Evolutionary conservation across 1,140 invertebrate genomes (phyloP).

Genomic region (Bilobella aurantiaca): DNA sequence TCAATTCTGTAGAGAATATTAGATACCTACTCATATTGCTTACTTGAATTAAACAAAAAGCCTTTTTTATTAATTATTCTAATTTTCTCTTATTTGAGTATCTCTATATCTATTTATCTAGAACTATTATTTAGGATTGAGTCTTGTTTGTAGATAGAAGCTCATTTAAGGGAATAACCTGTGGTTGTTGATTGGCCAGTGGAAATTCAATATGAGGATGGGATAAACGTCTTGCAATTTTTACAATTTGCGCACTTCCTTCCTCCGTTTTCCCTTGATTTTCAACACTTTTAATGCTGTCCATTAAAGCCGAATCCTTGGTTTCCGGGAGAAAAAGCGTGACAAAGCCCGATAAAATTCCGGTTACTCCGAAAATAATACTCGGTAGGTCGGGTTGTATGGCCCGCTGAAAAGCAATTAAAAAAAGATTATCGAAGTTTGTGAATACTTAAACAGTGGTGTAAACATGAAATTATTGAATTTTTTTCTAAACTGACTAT

Average conservation of each 20-base stretch:
- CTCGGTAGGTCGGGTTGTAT: slow-evolving; percentile 12
- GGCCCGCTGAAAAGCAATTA: slow-evolving; percentile 9
- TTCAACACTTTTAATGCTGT: slow-evolving; percentile 6
- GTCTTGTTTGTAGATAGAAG: too few relatives aligned
- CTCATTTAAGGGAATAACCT: too few relatives aligned
- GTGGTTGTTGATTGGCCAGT: too few relatives aligned
- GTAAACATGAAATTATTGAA: background rate
- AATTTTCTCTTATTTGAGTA: too few relatives aligned
- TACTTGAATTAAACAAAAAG: too few relatives aligned
- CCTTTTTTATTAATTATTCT: too few relatives aligned
- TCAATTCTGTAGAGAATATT: too few relatives aligned
- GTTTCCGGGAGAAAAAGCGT: slow-evolving; percentile 18
- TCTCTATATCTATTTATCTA: too few relatives aligned
- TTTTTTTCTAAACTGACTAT: background rate
- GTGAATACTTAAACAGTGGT: too few relatives aligned
- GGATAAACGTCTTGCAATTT: background rate
- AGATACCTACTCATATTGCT: too few relatives aligned
- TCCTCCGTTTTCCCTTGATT: background rate
- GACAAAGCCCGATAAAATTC: background rate
- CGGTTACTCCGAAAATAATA: slow-evolving; percentile 17
- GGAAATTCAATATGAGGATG: background rate
- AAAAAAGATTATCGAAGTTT: background rate
- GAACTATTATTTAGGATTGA: too few relatives aligned
- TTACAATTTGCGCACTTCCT: background rate
- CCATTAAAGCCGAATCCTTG: slow-evolving; percentile 7